phyloP scores from a whole-genome alignment of 2,797 vertebrate genomes.

The Leptoclinus maculatus region DNA sequence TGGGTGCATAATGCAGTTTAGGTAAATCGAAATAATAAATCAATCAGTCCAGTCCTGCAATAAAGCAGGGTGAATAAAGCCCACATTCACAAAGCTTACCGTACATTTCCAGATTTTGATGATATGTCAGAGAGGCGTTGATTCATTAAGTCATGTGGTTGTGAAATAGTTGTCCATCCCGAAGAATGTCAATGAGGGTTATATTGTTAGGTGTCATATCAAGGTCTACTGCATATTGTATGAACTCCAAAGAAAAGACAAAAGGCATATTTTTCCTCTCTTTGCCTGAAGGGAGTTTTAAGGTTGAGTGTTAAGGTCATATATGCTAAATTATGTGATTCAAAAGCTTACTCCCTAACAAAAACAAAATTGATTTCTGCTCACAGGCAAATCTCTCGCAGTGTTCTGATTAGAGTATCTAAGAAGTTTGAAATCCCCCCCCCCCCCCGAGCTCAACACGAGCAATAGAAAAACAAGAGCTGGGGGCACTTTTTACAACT shows the following conservation, averaged over 20 bases:
- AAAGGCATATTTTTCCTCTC: not conserved
- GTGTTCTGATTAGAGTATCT: conserved; percentile 65
- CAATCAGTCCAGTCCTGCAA: not conserved
- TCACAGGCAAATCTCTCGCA: conserved; percentile 67
- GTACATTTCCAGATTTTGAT: not conserved
- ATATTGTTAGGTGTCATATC: not conserved
- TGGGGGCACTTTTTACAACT: conserved; percentile 40
- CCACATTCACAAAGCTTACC: not conserved
- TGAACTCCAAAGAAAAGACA: not conserved
- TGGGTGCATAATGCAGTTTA: not conserved
- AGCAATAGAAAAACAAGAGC: conserved; percentile 37
- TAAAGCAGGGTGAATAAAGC: not conserved
- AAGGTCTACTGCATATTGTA: conserved; percentile 6
- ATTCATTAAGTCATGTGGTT: not conserved
- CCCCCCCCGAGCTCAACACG: conserved; percentile 34
- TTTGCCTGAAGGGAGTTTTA: conserved; percentile 47
- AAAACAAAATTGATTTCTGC: conserved; percentile 73
- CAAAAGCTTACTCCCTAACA: conserved; percentile 61
- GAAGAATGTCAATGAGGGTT: not conserved
- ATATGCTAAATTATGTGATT: conserved; percentile 52
- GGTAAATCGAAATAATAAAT: not conserved
- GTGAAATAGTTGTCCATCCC: not conserved
- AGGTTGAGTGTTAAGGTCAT: conserved; percentile 54
- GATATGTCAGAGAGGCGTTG: not conserved
- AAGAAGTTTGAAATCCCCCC: conserved; percentile 57